Conservation (phyloP, 2,888 invertebrate genomes). For the Drosophila neutralis region DNA sequence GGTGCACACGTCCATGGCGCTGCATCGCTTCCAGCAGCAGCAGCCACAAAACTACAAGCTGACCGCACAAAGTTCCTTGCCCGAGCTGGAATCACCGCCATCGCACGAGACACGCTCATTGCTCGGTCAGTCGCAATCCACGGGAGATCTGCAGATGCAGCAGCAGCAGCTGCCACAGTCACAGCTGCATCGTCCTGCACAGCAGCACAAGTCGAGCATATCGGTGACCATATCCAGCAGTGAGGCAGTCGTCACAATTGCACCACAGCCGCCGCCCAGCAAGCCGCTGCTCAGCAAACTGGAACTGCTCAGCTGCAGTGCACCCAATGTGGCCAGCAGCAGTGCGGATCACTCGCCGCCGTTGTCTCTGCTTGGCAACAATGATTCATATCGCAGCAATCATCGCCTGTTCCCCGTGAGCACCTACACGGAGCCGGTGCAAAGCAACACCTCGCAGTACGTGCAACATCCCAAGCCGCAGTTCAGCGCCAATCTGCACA, state of each 20-base stretch:
- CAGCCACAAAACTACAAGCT: slow-evolving; percentile 41
- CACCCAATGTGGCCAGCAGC: slow-evolving; percentile 59
- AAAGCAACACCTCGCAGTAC: slow-evolving; percentile 82
- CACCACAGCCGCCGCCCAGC: slow-evolving; percentile 71
- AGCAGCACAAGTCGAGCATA: slow-evolving; percentile 81
- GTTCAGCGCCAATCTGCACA: slow-evolving; percentile 80
- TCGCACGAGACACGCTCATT: slow-evolving; percentile 32
- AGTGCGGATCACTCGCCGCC: slow-evolving; percentile 27
- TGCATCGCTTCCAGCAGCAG: slow-evolving; percentile 76
- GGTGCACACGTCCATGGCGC: slow-evolving; percentile 72
- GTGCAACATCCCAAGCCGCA: slow-evolving; percentile 83
- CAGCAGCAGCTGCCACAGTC: slow-evolving; percentile 47
- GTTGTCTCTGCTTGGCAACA: slow-evolving; percentile 24
- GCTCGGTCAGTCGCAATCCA: slow-evolving; percentile 66
- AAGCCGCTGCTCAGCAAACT: slow-evolving; percentile 61
- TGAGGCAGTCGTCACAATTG: slow-evolving; percentile 73
- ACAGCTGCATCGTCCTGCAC: slow-evolving; percentile 47
- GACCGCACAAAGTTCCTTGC: slow-evolving; percentile 75
- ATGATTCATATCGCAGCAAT: slow-evolving; percentile 84
- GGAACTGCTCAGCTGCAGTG: slow-evolving; percentile 67
- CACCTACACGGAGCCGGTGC: slow-evolving; percentile 88
- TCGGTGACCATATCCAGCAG: slow-evolving; percentile 82
- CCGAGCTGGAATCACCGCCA: slow-evolving; percentile 52
- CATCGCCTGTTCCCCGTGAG: slow-evolving; percentile 89
- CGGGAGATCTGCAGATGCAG: slow-evolving; percentile 69